A percentile compares a stretch with the other conserved stretches of the same genome.
These are phyloP conservation scores for Pteruthius melanotis DNA, from an alignment of 2,113 vertebrate genomes.

Conservation along the genomic window DNA sequence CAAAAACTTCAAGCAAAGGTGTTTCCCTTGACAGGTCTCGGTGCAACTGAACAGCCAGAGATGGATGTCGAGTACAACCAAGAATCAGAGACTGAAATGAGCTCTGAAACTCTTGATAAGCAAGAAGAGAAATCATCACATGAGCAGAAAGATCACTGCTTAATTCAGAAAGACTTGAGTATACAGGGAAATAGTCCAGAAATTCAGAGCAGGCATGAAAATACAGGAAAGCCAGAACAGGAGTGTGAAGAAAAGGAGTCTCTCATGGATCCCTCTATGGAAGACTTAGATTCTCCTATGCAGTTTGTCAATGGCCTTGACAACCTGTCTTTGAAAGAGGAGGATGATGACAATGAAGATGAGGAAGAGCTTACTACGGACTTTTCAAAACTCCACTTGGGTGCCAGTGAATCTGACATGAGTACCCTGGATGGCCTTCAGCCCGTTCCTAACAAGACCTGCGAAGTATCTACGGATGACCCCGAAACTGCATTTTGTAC, in stretches of 20 bases:
- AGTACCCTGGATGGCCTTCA: constrained; percentile 52
- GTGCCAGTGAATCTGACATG: constrained; percentile 51
- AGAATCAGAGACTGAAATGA: constrained; percentile 41
- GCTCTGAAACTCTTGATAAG: neutral
- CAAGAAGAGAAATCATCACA: constrained; percentile 31
- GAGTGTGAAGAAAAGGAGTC: neutral
- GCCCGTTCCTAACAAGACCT: constrained; percentile 48
- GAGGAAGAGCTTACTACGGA: constrained; percentile 61
- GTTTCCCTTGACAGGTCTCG: constrained; percentile 55
- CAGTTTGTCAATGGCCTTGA: constrained; percentile 46
- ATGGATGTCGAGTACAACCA: neutral
- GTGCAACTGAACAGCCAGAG: constrained; percentile 25
- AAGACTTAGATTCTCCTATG: neutral
- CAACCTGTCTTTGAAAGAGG: neutral
- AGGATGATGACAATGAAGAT: constrained; percentile 31
- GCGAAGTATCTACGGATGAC: constrained; percentile 80
- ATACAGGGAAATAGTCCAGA: neutral
- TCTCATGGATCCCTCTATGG: neutral
- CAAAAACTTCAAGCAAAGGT: constrained; percentile 82
- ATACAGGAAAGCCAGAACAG: neutral
- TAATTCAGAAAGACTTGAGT: constrained; percentile 22
- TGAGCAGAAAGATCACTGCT: neutral
- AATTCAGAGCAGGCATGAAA: constrained; percentile 17
- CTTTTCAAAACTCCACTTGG: constrained; percentile 76
- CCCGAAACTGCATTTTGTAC: constrained; percentile 86